These are phyloP conservation scores for Helarctos malayanus DNA, from an alignment of 2,797 vertebrate species.

Conservation along the genomic window DNA sequence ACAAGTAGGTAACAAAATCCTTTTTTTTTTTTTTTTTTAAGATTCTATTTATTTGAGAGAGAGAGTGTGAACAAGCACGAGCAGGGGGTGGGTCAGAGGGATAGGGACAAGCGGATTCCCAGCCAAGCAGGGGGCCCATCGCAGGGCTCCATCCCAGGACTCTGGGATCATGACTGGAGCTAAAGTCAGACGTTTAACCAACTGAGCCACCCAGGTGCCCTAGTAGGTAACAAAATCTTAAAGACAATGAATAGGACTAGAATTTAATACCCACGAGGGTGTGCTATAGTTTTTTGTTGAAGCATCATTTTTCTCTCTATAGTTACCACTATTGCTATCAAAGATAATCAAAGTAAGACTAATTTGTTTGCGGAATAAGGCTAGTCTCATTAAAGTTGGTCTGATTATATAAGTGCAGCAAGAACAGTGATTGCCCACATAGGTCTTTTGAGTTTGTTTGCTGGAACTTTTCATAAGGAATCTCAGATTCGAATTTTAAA, in stretches of 20 bases:
- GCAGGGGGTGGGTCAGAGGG: not conserved
- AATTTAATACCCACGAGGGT: not conserved
- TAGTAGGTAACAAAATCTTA: not conserved
- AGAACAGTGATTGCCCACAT: not conserved
- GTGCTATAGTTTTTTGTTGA: not conserved
- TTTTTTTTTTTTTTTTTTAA: not conserved
- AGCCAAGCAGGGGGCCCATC: not conserved
- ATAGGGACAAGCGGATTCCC: not conserved
- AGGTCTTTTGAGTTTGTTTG: not conserved
- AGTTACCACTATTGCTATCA: not conserved
- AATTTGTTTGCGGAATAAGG: constrained; percentile 8
- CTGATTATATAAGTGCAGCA: not conserved
- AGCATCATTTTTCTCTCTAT: not conserved
- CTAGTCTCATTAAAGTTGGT: not conserved
- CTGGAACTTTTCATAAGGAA: constrained; percentile 21
- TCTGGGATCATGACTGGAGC: not conserved
- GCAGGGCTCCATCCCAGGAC: not conserved
- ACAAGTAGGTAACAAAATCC: not conserved
- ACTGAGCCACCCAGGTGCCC: not conserved
- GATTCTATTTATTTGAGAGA: not conserved
- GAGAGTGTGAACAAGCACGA: not conserved
- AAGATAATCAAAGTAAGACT: not conserved
- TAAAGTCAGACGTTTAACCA: not conserved
- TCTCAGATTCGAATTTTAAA: not conserved
- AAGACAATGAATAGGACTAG: not conserved